Base-by-base conservation (phyloP, 2,888 invertebrate genomes). In the Drosophila cognata region DNA sequence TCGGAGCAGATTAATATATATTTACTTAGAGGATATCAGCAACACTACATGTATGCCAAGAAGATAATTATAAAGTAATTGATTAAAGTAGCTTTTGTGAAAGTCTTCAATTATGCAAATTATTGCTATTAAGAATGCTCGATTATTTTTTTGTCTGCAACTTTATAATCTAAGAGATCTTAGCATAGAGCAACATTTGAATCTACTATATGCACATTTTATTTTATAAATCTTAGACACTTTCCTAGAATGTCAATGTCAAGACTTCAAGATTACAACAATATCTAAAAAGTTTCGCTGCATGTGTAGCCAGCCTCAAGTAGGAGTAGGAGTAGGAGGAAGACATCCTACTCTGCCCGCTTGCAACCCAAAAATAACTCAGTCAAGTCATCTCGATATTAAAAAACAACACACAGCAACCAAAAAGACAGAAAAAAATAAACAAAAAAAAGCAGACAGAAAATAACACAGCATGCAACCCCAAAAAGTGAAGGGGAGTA, bases 381-480 rank as follows among this genome's bases (percentile, higher is more conserved):
- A 71, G 77, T 77, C 77, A 82, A 81, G 81, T 70, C 79, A 82
- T 82, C 74, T 79, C 55, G 81, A 81, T 81, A 81, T 81, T 81
- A 81, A 81, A 81, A 81, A 81, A 72, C 71, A 79, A 73, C 79
- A 77, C 68, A 66, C 68, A 66, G 33, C 58, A 50, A 21, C 55
- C 71, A 18, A 33, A 18, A 29, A 51, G 18, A 6, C 51, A 51
- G 28, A 31, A 31, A n/a, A 51, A 48, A 51, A n/a, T 7, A 31
- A n/a, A 18, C 21, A 21, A 4, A 21, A 64, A 65, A 53, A 56
- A 50, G 74, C 67, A 66, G 63, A 71, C 65, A 61, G 56, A 33
- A 28, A n/a, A 43, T 41, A 58, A 35, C 52, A 33, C 60, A 62
- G 51, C 66, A 74, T 66, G 74, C 82, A 82, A 82, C 81, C 81